phyloP scores from a whole-genome alignment of 2,797 vertebrate genomes.

The Aulostomus chinensis region DNA sequence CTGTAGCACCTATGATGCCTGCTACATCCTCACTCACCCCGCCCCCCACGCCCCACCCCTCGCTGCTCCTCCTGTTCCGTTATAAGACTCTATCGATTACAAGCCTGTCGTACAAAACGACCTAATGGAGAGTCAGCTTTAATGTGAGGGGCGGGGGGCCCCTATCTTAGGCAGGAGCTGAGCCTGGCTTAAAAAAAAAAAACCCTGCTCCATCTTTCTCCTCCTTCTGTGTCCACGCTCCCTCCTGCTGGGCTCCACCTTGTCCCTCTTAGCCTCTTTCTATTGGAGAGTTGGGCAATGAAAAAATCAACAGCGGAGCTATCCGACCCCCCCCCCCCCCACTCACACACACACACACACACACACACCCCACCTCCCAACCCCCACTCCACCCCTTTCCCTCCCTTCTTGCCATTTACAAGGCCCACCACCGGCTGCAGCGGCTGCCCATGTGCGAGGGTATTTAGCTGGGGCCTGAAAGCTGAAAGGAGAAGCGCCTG shows the following conservation, averaged over 20 bases:
- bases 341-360: too few relatives aligned
- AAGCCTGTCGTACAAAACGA: conserved; percentile 85
- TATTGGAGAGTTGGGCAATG: conserved; percentile 81
- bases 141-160: conserved; percentile 86
- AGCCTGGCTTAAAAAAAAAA: conserved; percentile 68
- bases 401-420: conserved; percentile 53
- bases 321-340: conserved; percentile 36
- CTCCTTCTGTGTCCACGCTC: conserved; percentile 67
- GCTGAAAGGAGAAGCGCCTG: conserved; percentile 79
- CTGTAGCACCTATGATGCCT: conserved; percentile 60
- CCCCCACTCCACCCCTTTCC: background rate
- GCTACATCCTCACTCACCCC: conserved; percentile 51
- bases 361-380: too few relatives aligned
- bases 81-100: conserved; percentile 89
- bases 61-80: conserved; percentile 58
- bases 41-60: conserved; percentile 31
- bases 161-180: conserved; percentile 81
- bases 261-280: conserved; percentile 82
- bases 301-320: conserved; percentile 87
- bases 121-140: conserved; percentile 92
- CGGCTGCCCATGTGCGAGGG: conserved; percentile 87
- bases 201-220: conserved; percentile 55
- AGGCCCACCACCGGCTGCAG: conserved; percentile 66
- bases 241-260: conserved; percentile 84
- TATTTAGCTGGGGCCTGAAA: conserved; percentile 86